Percentiles rank a stretch among this genome's conserved stretches.
Conservation (phyloP, 2,113 vertebrate species). For the Clarias gariepinus region DNA sequence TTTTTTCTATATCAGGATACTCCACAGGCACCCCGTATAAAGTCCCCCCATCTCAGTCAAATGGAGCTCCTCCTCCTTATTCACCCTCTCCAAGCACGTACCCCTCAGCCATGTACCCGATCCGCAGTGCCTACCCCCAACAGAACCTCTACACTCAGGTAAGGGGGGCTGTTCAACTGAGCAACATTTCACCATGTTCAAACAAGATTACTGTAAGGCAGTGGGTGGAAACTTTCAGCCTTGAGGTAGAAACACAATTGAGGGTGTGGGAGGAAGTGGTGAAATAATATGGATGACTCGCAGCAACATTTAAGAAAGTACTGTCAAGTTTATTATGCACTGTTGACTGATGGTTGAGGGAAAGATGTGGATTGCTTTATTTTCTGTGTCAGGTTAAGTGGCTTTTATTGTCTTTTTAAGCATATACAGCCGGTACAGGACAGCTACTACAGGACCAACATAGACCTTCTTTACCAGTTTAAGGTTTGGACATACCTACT, state of each 20-base stretch:
- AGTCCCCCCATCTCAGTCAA: slow-evolving; percentile 94
- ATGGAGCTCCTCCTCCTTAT: slow-evolving; percentile 93
- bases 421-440: too few species aligned
- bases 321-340: neutral
- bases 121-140: slow-evolving; percentile 99
- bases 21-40: slow-evolving; percentile 96
- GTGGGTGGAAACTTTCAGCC: neutral
- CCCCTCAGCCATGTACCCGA: slow-evolving; percentile 97
- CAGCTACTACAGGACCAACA: too few species aligned
- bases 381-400: neutral
- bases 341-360: neutral
- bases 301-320: neutral
- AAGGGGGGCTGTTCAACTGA: slow-evolving; percentile 47
- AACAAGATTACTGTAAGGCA: neutral
- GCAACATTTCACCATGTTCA: neutral
- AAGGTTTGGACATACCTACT: too few species aligned
- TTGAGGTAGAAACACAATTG: neutral
- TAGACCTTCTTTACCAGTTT: too few species aligned
- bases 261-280: neutral
- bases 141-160: slow-evolving; percentile 98
- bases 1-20: slow-evolving; percentile 78
- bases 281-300: neutral
- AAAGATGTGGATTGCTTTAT: neutral
- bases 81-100: slow-evolving; percentile 94
- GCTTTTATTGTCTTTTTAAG: too few species aligned